Conservation (phyloP, 2,113 vertebrate species). For the Megaptera novaeangliae region DNA sequence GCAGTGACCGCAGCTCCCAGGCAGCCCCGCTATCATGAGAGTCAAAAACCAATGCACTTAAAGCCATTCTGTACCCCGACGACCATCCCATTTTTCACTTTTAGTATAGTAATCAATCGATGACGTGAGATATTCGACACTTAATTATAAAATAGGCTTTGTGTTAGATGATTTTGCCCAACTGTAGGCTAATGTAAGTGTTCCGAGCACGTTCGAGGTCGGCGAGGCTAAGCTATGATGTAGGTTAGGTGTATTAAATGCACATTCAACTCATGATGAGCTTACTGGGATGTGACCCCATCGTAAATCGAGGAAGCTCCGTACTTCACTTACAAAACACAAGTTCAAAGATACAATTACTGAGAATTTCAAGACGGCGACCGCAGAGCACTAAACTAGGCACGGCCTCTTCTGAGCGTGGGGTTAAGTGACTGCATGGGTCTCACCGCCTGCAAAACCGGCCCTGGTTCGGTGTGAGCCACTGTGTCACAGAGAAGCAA, state of each 20-base stretch:
- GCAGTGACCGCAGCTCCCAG: neutral
- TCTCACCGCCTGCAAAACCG: accelerated
- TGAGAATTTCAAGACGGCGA: neutral
- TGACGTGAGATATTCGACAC: neutral
- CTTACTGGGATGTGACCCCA: neutral
- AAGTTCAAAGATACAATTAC: neutral
- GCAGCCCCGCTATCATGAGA: neutral
- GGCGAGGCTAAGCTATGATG: neutral
- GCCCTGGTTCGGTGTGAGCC: accelerated
- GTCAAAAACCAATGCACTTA: neutral
- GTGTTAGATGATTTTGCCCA: neutral
- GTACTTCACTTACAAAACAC: neutral
- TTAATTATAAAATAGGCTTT: neutral
- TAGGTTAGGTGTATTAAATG: neutral
- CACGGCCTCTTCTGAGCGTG: accelerated
- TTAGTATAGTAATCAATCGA: neutral
- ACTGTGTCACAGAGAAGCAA: accelerated
- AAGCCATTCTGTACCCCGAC: neutral
- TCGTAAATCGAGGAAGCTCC: neutral
- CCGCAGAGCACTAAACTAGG: neutral
- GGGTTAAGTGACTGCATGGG: neutral
- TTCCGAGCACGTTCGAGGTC: neutral
- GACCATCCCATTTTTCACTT: neutral
- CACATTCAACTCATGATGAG: neutral
- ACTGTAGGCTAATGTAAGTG: neutral